Percentiles rank a stretch among this genome's conserved stretches.
phyloP scores from a whole-genome alignment of 2,797 vertebrate genomes.

The Darevskia mixta region DNA sequence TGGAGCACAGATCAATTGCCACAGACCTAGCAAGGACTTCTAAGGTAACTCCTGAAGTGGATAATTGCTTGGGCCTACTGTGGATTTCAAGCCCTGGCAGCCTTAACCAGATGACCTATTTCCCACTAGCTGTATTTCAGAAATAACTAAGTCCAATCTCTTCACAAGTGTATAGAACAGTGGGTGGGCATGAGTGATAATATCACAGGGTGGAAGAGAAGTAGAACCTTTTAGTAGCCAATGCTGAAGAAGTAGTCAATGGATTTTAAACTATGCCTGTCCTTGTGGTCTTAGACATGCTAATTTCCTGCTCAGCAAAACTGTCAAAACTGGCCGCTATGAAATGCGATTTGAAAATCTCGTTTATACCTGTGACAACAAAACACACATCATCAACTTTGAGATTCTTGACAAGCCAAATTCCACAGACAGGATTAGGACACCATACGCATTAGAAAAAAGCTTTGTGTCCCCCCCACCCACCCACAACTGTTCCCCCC shows the following conservation, averaged over 20 bases:
- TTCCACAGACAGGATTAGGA: constrained; percentile 27
- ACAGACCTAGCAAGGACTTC: not conserved
- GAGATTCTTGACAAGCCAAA: constrained; percentile 45
- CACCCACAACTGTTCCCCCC: not conserved
- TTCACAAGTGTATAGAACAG: constrained; percentile 42
- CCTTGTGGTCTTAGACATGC: constrained; percentile 14
- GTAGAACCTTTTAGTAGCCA: constrained; percentile 56
- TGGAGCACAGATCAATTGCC: constrained; percentile 23
- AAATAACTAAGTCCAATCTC: constrained; percentile 45
- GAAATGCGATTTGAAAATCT: constrained; percentile 39
- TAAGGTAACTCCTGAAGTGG: not conserved
- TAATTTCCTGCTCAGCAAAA: too few species aligned
- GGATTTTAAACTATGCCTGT: constrained; percentile 49
- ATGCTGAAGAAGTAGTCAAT: constrained; percentile 51
- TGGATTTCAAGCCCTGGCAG: not conserved
- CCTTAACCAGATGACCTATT: not conserved
- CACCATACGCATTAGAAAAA: constrained; percentile 7
- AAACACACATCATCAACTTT: constrained; percentile 21
- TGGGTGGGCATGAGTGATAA: constrained; percentile 34
- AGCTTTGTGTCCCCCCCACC: constrained; percentile 36
- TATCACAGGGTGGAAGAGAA: constrained; percentile 41
- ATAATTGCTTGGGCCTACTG: constrained; percentile 41
- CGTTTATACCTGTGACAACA: constrained; percentile 24
- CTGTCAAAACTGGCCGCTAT: not conserved
- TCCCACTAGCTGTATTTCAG: too few species aligned